Base-by-base conservation (phyloP, 1,140 invertebrate species). In the Oryctes rhinoceros region DNA sequence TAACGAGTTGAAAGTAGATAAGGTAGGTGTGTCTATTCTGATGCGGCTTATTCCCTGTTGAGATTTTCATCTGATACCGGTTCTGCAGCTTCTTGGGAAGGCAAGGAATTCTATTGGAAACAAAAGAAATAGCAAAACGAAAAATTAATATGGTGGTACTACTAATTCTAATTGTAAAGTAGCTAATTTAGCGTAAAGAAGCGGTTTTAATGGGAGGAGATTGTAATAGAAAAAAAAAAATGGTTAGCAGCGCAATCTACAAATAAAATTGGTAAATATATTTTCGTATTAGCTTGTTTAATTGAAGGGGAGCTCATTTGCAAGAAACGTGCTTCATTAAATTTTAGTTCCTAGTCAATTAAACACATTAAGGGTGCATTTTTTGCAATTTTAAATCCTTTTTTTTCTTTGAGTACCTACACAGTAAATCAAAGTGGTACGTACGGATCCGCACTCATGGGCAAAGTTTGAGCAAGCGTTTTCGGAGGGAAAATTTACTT, bases 61-160 rank as follows among this genome's bases (percentile, higher is more conserved):
- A 93, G 90, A 89, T 93, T 93, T 87, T 93, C 92, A 87, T 93
- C 91, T 83, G 92, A 92, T 84, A 91, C 90, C 81, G 91, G 89
- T 88, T 90, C 88, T 89, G 88, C 83, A 85, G 88, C 87, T 82
- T 88, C 87, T 86, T 88, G 88, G 80, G 89, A 90, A 80, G 91
- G 92, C 84, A 92, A 88, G 82, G 92, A 92, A 88, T 91, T 93
- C 92, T 93, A 90, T 84, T 59, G 18, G 53, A 59, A 88, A 88
- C 87, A 90, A 88, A 90, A 86, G 83, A 79, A 83, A 81, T 81
- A 81, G 80, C 24, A 80, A 78, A 80, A 80, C 15, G n/a, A 78
- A 80, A 47, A 71, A 67, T 65, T 44, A 74, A 49, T 53, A n/a
- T 30, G 44, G 59, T 44, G 20, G 35, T 15, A 35, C 13, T 53